phyloP scores from a whole-genome alignment of 2,888 invertebrate genomes.

The Vanessa cardui region DNA sequence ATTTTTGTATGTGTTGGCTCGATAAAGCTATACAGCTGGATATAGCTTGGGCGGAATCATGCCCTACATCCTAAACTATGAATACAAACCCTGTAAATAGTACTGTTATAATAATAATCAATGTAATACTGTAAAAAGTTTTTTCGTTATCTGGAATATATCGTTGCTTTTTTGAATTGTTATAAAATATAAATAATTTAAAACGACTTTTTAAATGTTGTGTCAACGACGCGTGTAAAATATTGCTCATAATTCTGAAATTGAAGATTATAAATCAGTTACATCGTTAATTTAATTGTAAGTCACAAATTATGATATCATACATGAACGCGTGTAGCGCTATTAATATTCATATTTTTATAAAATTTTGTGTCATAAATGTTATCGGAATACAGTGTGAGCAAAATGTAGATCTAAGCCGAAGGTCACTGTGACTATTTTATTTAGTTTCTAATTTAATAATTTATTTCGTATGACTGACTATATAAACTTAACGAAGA shows the following conservation, averaged over 20 bases:
- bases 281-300: constrained; percentile 30
- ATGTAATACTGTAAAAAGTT: neutral
- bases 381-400: no score
- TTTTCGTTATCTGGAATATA: neutral
- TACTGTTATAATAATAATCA: constrained; percentile 17
- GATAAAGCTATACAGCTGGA: constrained; percentile 67
- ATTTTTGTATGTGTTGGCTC: constrained; percentile 78
- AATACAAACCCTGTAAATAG: constrained; percentile 55
- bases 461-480: no score
- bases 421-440: no score
- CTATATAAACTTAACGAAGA: no score
- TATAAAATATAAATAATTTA: constrained; percentile 5
- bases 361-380: neutral
- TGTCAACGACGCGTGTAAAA: constrained; percentile 29
- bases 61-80: constrained; percentile 66
- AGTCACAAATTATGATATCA: constrained; percentile 30
- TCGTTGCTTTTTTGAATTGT: neutral
- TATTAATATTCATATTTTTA: neutral
- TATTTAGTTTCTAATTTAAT: no score
- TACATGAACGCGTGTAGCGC: constrained; percentile 18
- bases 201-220: constrained; percentile 11
- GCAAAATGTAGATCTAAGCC: no score
- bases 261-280: constrained; percentile 35
- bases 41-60: constrained; percentile 75
- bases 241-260: constrained; percentile 32